phyloP scores from a whole-genome alignment of 2,113 vertebrate genomes.

The Gavia stellata region DNA sequence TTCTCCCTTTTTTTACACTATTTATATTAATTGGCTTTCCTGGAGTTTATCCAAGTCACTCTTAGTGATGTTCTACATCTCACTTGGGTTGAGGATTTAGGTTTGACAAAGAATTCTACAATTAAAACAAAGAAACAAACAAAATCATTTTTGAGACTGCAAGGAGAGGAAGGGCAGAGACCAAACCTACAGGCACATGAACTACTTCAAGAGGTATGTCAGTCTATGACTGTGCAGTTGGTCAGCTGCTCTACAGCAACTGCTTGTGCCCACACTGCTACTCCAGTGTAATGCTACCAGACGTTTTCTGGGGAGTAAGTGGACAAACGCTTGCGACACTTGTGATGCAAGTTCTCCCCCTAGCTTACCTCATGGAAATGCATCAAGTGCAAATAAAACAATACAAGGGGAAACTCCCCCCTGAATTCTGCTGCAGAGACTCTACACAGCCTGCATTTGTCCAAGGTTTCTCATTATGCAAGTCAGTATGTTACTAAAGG shows the following conservation, averaged over 20 bases:
- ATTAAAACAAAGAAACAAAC: neutral
- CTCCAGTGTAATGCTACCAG: neutral
- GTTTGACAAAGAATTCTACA: neutral
- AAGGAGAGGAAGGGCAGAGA: neutral
- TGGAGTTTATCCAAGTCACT: neutral
- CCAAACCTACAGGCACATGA: neutral
- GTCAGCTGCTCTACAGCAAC: neutral
- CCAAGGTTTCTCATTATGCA: neutral
- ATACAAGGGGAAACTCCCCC: neutral
- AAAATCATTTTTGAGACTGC: neutral
- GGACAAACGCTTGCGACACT: neutral
- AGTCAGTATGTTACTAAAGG: neutral
- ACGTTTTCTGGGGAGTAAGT: rapidly evolving
- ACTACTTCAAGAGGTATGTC: neutral
- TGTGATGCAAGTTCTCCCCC: neutral
- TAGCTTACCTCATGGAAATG: neutral
- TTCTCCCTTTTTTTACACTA: neutral
- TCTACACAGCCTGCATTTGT: neutral
- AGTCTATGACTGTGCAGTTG: neutral
- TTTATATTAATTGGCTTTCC: neutral
- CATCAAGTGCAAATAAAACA: neutral
- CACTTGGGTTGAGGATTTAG: neutral
- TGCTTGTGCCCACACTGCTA: neutral
- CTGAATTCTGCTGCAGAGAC: neutral
- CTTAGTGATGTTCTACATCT: neutral